Percentiles rank a stretch among this genome's conserved stretches.
Conservation (phyloP, 1,140 invertebrate genomes). For the Pseudoatta argentina region DNA sequence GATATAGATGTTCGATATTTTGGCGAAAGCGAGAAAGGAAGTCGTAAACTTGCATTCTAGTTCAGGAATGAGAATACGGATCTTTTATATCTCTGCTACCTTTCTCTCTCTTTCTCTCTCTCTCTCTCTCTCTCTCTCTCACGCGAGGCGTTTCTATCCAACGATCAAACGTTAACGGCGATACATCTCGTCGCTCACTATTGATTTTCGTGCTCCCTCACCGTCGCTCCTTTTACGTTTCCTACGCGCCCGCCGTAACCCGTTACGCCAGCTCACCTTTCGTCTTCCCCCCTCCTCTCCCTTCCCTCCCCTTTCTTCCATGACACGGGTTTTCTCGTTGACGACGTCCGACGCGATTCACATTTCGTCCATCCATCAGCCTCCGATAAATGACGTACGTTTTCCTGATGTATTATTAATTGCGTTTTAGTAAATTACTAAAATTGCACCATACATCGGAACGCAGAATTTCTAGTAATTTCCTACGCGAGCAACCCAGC, state of each 20-base stretch:
- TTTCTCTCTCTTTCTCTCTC: not conserved
- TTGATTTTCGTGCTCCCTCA: conserved; percentile 80
- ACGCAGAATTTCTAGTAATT: too few species aligned
- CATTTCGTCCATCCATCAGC: not conserved
- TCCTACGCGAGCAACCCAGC: too few species aligned
- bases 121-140: conserved; percentile 20
- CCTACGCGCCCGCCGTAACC: not conserved
- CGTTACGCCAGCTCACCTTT: conserved; percentile 21
- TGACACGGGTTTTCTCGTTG: not conserved
- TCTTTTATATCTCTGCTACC: not conserved
- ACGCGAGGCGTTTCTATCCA: conserved; percentile 36
- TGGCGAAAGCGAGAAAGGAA: too few species aligned
- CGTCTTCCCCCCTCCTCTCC: not conserved
- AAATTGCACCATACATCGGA: too few species aligned
- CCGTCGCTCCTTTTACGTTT: conserved; percentile 70
- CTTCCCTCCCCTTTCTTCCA: not conserved
- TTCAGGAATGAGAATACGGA: too few species aligned
- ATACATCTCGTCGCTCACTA: conserved; percentile 68
- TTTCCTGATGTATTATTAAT: too few species aligned
- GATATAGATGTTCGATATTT: too few species aligned
- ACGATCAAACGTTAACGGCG: conserved; percentile 76
- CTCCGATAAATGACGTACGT: not conserved
- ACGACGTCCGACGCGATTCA: not conserved
- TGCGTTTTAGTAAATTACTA: too few species aligned
- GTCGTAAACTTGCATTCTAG: too few species aligned